Conservation (phyloP, 2,113 vertebrate species). For the Cephalopholis sonnerati region DNA sequence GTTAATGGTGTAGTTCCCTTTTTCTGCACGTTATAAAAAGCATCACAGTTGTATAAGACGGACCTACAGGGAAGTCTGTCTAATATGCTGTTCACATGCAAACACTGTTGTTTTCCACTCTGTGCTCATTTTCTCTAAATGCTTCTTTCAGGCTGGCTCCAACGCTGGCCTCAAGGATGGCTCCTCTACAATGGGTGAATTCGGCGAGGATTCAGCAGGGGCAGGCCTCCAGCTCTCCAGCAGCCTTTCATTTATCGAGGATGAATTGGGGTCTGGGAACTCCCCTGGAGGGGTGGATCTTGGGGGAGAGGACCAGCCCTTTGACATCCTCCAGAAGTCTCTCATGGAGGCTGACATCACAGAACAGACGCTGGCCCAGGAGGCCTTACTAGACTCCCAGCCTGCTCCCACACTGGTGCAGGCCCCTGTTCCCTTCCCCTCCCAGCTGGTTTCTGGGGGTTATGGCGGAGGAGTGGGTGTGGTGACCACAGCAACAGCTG, state of each 20-base stretch:
- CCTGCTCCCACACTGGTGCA: constrained; percentile 81
- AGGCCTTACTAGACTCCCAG: constrained; percentile 95
- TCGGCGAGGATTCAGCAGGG: constrained; percentile 88
- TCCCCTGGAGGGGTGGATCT: constrained; percentile 91
- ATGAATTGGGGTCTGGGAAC: constrained; percentile 90
- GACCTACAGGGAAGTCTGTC: neutral
- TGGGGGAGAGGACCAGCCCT: constrained; percentile 95
- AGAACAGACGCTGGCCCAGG: constrained; percentile 97
- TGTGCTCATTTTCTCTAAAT: constrained; percentile 26
- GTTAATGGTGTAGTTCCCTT: neutral
- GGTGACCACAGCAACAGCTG: constrained; percentile 89
- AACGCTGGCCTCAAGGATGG: constrained; percentile 91
- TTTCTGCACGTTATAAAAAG: neutral
- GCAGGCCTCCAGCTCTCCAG: constrained; percentile 93
- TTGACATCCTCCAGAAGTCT: constrained; percentile 99
- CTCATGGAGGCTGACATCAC: constrained; percentile 98
- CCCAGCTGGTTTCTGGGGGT: constrained; percentile 84
- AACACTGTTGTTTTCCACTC: neutral
- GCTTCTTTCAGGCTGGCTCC: constrained; percentile 69
- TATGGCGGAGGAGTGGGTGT: constrained; percentile 80
- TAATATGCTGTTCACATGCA: constrained; percentile 20
- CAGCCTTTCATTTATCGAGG: constrained; percentile 97
- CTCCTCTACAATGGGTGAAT: constrained; percentile 89
- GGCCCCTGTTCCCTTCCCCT: constrained; percentile 77
- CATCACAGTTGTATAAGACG: neutral